Evolutionary conservation across 2,113 vertebrate species (phyloP).

Genomic region (Alligator sinensis): DNA sequence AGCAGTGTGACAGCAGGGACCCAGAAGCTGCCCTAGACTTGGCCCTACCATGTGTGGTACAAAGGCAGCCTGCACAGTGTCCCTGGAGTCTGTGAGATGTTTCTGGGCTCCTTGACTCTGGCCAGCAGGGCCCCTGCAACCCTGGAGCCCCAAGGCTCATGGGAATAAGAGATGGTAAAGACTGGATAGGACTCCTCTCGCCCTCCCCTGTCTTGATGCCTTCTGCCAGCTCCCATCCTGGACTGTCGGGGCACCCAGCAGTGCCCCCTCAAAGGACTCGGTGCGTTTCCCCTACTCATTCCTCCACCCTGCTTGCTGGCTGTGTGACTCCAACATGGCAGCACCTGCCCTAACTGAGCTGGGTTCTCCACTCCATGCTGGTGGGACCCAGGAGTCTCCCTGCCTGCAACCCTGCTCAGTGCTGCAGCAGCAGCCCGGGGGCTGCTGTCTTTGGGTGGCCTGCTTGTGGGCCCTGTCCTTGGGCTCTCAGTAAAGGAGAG

Average conservation of each 20-base stretch:
- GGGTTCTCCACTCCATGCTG: background rate
- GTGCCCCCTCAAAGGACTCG: background rate
- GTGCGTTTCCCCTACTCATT: background rate
- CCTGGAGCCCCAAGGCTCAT: background rate
- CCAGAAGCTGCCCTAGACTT: background rate
- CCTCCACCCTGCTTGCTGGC: background rate
- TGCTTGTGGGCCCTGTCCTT: background rate
- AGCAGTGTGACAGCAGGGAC: background rate
- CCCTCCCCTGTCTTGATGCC: background rate
- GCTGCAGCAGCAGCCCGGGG: background rate
- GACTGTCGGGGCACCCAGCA: background rate
- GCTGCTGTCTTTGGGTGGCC: background rate
- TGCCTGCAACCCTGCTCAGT: background rate
- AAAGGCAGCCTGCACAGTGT: background rate
- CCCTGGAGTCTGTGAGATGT: background rate
- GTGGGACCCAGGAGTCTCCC: background rate
- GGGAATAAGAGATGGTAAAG: background rate
- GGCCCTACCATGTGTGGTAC: background rate
- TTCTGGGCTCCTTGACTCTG: background rate
- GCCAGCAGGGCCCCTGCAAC: background rate
- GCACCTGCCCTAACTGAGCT: background rate
- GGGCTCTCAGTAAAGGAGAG: background rate
- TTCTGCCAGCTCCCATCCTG: background rate
- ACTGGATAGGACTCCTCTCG: fast-evolving
- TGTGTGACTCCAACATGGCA: background rate